Base-by-base conservation (phyloP, 2,888 invertebrate species). In the Flexamia atlantica region DNA sequence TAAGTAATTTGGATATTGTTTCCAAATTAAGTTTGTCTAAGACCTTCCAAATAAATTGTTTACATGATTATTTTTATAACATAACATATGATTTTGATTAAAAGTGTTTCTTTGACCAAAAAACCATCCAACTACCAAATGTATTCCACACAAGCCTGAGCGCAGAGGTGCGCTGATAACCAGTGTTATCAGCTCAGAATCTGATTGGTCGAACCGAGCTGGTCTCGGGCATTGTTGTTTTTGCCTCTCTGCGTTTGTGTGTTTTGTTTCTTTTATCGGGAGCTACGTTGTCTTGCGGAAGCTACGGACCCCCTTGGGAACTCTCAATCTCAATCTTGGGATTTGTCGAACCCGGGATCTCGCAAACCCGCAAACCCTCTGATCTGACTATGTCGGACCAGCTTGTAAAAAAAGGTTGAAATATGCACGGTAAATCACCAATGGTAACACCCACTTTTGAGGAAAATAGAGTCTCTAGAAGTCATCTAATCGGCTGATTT, bases 211-310 rank as follows among this genome's bases (percentile, higher is more conserved):
- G 50, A 64, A 64, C 68, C 68, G 68, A 64, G 68, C 81, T 40
- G 23, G 60, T 68, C 81, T 25, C 81, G 79, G 76, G 46, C 20
- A 74, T 81, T 81, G 79, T 79, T 84, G 80, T 84, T 50, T 84
- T 84, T 84, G 84, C 82, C 84, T 84, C 84, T 84, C 84, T 87
- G 85, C 87, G 87, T 86, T 85, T 86, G 86, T 87, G 85, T 86
- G 86, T 85, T 82, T 85, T 83, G 83, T 87, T 87, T 86, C 84
- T 87, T 87, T 87, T 87, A 85, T 87, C 86, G 86, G 86, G 85
- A 70, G n/a, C n/a, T n/a, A n/a, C n/a, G n/a, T n/a, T 80, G 79
- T 40, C 82, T 36, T 83, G 36, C 36, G 57, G 17, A 50, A 72
- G 32, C 40, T 17, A 30, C 46, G 28, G 82, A 23, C 64, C 42